These are phyloP conservation scores for Pollenia angustigena DNA, from an alignment of 2,888 invertebrate genomes.

Conservation along the genomic window DNA sequence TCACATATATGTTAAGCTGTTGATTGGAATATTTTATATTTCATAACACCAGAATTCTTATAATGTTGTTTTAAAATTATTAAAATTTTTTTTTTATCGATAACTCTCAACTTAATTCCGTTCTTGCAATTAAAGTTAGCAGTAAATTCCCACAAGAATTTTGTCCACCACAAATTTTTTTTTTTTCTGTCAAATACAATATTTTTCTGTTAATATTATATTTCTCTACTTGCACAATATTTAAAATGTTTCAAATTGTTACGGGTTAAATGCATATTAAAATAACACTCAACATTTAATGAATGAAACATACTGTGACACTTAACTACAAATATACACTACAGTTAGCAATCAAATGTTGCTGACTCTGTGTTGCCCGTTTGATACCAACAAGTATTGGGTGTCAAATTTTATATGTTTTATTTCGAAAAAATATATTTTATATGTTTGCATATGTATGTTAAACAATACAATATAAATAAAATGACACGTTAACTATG, in stretches of 20 bases:
- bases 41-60: no score
- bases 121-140: no score
- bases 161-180: no score
- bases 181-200: background rate
- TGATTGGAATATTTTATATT: no score
- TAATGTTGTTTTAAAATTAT: no score
- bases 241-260: conserved; percentile 8
- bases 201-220: background rate
- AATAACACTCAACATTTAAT: conserved; percentile 3
- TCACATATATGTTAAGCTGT: no score
- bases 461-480: conserved; percentile 2
- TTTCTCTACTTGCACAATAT: background rate
- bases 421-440: conserved; percentile 23
- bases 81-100: no score
- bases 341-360: background rate
- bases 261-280: conserved; percentile 13
- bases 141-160: background rate
- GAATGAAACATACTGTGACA: background rate
- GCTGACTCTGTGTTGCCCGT: background rate
- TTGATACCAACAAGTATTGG: conserved; percentile 52
- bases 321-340: background rate
- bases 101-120: no score
- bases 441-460: background rate
- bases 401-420: conserved; percentile 46
- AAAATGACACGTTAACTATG: background rate